These are phyloP conservation scores for Pseudotriccus pelzelni DNA, from an alignment of 2,797 vertebrate genomes.

Conservation along the genomic window DNA sequence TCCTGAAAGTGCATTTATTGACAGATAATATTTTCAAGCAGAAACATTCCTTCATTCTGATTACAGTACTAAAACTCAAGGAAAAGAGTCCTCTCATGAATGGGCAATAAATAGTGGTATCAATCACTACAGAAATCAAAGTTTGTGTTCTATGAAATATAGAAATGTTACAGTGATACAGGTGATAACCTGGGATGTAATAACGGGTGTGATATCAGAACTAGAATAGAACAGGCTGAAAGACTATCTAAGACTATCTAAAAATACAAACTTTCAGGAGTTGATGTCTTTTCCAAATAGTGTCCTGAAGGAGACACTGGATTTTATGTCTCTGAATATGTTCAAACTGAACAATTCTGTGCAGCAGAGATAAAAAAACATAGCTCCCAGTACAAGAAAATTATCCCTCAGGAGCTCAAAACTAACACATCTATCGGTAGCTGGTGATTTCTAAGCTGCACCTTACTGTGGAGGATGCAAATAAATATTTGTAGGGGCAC, in stretches of 20 bases:
- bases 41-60: slow-evolving; percentile 21
- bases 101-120: slow-evolving; percentile 21
- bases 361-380: neutral
- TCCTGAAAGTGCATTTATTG: slow-evolving; percentile 16
- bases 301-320: slow-evolving; percentile 16
- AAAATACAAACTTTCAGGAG: slow-evolving; percentile 3
- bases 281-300: neutral
- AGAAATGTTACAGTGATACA: neutral
- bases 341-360: neutral
- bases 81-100: neutral
- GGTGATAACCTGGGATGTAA: neutral
- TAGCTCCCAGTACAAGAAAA: neutral
- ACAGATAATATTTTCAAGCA: neutral
- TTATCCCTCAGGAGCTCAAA: neutral
- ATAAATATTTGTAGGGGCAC: neutral
- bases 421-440: neutral
- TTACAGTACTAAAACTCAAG: slow-evolving; percentile 28
- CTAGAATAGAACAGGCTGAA: neutral
- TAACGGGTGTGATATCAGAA: neutral
- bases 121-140: slow-evolving; percentile 22
- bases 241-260: neutral
- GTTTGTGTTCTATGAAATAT: slow-evolving; percentile 37
- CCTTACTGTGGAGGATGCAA: neutral
- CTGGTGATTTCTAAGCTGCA: neutral
- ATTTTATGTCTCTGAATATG: slow-evolving; percentile 21